Conservation (phyloP, 2,888 invertebrate genomes). For the Tanytarsus gracilentus region DNA sequence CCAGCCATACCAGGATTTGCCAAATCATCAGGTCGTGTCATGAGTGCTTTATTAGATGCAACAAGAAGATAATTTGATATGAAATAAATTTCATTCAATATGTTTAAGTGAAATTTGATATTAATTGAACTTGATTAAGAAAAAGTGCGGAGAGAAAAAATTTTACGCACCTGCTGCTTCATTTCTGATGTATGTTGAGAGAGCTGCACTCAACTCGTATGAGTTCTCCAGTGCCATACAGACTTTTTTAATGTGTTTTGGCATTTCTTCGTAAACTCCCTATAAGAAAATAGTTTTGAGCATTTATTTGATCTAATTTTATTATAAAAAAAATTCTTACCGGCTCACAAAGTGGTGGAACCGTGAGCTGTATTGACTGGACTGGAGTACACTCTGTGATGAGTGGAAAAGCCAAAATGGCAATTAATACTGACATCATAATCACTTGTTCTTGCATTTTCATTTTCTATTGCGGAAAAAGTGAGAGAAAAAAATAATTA, state of each 20-base stretch:
- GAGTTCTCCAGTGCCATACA: constrained; percentile 48
- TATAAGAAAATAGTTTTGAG: constrained; percentile 32
- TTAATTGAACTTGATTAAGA: neutral
- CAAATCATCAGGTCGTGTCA: constrained; percentile 40
- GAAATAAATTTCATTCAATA: constrained; percentile 13
- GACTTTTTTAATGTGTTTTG: constrained; percentile 49
- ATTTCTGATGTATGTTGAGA: constrained; percentile 41
- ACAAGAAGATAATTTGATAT: constrained; percentile 7
- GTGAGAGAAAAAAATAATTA: too few species aligned
- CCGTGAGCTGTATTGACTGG: neutral
- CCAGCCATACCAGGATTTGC: constrained; percentile 20
- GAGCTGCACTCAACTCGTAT: constrained; percentile 39
- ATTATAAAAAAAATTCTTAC: neutral
- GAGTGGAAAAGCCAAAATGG: neutral
- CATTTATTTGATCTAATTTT: neutral
- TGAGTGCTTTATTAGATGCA: constrained; percentile 35
- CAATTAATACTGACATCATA: constrained; percentile 1
- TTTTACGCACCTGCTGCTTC: constrained; percentile 40
- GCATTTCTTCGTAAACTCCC: constrained; percentile 49
- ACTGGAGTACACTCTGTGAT: constrained; percentile 10
- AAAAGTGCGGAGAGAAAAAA: constrained; percentile 4
- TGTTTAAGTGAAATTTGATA: neutral
- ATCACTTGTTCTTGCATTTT: constrained; percentile 20
- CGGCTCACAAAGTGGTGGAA: constrained; percentile 27
- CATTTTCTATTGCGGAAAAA: neutral